These are phyloP conservation scores for Anarrhichthys ocellatus DNA, from an alignment of 2,113 vertebrate genomes.

Conservation along the genomic window DNA sequence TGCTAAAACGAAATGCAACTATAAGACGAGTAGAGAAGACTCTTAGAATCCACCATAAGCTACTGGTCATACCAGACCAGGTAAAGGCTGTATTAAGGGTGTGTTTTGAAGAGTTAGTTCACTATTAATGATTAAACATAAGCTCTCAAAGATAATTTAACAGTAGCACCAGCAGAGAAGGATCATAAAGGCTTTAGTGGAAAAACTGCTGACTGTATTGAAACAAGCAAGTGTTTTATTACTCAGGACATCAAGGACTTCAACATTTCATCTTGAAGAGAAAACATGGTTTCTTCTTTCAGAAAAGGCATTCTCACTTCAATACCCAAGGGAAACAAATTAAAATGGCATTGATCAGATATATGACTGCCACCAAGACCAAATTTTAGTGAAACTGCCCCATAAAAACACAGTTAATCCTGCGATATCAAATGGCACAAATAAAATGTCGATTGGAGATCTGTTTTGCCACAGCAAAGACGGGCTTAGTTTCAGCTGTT, in stretches of 20 bases:
- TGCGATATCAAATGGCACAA: conserved; percentile 4
- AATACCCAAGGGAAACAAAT: neutral
- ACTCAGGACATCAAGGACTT: neutral
- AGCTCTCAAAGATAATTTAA: neutral
- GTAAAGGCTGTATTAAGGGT: neutral
- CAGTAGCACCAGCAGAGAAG: no score
- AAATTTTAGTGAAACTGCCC: neutral
- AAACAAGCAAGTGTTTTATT: neutral
- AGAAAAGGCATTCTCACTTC: neutral
- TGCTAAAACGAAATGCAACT: neutral
- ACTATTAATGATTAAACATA: neutral
- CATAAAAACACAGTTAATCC: neutral
- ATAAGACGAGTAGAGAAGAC: neutral
- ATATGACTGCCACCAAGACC: neutral
- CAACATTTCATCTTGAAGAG: neutral
- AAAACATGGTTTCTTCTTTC: neutral
- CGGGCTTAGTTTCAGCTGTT: conserved; percentile 14
- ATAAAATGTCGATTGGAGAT: neutral
- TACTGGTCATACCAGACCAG: neutral
- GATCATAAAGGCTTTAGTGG: neutral
- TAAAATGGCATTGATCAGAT: neutral
- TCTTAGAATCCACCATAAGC: neutral
- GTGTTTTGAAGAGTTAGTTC: neutral
- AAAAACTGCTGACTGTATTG: neutral
- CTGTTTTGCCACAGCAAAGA: conserved; percentile 20